Evolutionary conservation across 2,113 vertebrate species (phyloP).

Genomic region (Antechinus stuartii): DNA sequence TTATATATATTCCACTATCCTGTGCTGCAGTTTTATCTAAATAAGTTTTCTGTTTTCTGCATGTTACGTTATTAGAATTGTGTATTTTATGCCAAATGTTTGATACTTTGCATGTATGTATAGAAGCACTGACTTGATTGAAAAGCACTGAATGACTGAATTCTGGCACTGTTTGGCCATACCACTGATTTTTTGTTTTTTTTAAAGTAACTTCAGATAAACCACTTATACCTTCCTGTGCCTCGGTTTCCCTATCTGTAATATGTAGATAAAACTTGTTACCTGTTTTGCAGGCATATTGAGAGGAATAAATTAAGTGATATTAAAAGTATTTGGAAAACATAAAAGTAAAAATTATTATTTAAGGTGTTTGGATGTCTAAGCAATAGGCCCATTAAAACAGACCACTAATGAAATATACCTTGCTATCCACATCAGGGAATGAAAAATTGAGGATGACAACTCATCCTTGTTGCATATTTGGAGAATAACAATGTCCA

Average conservation of each 20-base stretch:
- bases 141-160: neutral
- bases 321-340: conserved; percentile 57
- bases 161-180: neutral
- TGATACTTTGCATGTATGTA: neutral
- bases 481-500: conserved; percentile 26
- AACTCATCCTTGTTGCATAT: conserved; percentile 38
- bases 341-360: conserved; percentile 47
- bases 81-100: conserved; percentile 26
- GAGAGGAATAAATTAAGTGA: conserved; percentile 8
- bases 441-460: conserved; percentile 1
- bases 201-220: conserved; percentile 17
- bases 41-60: conserved; percentile 22
- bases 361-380: conserved; percentile 47
- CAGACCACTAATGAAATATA: conserved; percentile 11
- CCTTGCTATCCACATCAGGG: neutral
- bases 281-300: conserved; percentile 62
- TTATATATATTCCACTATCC: neutral
- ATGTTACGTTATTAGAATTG: conserved; percentile 14
- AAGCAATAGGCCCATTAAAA: neutral
- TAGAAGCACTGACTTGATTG: neutral
- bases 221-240: conserved; percentile 28
- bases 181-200: neutral
- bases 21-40: neutral
- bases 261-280: conserved; percentile 51
- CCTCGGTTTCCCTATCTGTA: conserved; percentile 57